Evolutionary conservation across 2,888 invertebrate species (phyloP), one percentile per base, ranked within the genome.

Genomic region (Oxycera nigricornis): DNA sequence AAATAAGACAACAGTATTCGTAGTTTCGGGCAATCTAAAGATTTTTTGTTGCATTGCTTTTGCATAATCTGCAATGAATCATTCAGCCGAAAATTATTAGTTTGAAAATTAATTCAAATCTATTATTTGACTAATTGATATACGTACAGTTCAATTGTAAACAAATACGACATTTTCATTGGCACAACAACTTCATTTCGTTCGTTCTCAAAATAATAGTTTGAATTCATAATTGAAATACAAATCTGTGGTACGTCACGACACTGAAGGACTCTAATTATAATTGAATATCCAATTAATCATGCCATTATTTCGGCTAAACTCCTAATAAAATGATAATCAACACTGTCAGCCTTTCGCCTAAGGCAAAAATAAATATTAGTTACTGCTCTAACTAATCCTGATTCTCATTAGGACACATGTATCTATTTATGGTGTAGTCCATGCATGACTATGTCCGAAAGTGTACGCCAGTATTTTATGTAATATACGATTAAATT

Each of bases 151-250:
- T 14, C 31, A 61, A 17, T 31, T 30, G 61, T 28, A 61, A 61
- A 31, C 26, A 61, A 26, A 61, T 20, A 61, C 20, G 20, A 14
- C 61, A 61, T 31, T 31, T n/a, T 17, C 61, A 31, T 14, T 17
- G 14, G 17, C 9, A 52, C 52, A 35, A 35, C 35, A 35, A 35
- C 35, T 11, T 35, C 35, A 35, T 7, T 35, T 6, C 35, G 11
- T 35, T n/a, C n/a, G 35, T 35, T 46, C 46, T n/a, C n/a, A 26
- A 61, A 61, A 61, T 61, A 61, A 31, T 30, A 61, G 41, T 20
- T 65, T 22, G 26, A 46, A 68, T 46, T 46, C 46, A 28, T 46
- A 68, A 68, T 68, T 68, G 67, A 68, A 41, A 68, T 61, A 61
- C 26, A 46, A 68, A 68, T 26, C 50, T 28, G 24, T 68, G 50